Evolutionary conservation across 2,113 vertebrate genomes (phyloP), one percentile per base, ranked within the genome.

Genomic region (Lagopus muta): DNA sequence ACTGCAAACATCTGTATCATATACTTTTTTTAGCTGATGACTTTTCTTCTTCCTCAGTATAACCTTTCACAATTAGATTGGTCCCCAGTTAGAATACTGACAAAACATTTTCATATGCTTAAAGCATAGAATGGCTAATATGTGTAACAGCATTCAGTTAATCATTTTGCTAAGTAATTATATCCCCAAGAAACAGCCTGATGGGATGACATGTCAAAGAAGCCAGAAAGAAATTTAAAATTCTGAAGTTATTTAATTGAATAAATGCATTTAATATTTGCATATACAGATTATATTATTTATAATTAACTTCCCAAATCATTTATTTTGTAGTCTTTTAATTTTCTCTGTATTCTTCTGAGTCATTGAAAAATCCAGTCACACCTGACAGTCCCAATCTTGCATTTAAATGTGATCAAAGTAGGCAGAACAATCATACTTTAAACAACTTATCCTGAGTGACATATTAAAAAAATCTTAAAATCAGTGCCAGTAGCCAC

Each of bases 141-240:
- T 50, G 83, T 94, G 69, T 88, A 84, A 80, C 19, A 86, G n/a
- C 55, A 43, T 87, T 91, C 75, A 50, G 95, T 95, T 96, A 79
- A 83, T 97, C 52, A 74, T 93, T 96, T 97, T 96, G 58, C 92
- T 96, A 92, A 92, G 95, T 96, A 91, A 96, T 85, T 86, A 86
- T 91, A 94, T 93, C 82, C 75, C 70, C 36, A 61, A 89, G 88
- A 96, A 97, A 80, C 52, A 84, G 34, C 48, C 76, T 90, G 73
- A 45, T 93, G 78, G 57, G 81, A 94, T 62, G 94, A 71, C 61
- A 64, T 83, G 79, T 73, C 89, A 84, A 92, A 89, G 93, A 92
- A 86, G 60, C 64, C 84, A 87, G 84, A 86, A 92, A 80, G 75
- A 93, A 90, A 38, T 93, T 97, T 85, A 45, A 42, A 96, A 95